Evolutionary conservation across 2,888 invertebrate species (phyloP), one percentile per base, ranked within the genome.

Genomic region (Ctenicera cuprea): DNA sequence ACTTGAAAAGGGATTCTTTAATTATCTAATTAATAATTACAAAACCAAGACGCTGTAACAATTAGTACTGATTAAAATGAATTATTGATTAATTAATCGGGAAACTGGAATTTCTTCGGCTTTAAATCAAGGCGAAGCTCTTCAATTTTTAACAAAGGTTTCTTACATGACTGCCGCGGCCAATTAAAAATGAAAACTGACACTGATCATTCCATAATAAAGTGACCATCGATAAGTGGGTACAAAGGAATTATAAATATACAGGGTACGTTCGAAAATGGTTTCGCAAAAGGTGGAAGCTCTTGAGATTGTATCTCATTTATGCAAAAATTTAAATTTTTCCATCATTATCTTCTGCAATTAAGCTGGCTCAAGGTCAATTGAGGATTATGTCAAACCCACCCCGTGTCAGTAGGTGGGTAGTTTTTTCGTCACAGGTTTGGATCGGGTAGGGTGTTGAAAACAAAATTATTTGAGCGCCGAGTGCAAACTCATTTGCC

Each of bases 11-110:
- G 59, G 18, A 26, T n/a, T 14, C 26, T 7, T 38, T 38, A n/a
- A n/a, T 59, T 59, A 54, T 54, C n/a, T 26, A 59, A 59, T 37
- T 59, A 22, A 59, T 38, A 59, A 59, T 38, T 38, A 59, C 16
- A 38, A 38, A 38, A 37, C 3, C 14, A 22, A 59, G 20, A 20
- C 7, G 18, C 20, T 37, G 18, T 20, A 18, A 38, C 38, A 59
- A 59, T 38, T 59, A 38, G 38, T 20, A 20, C 12, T 8, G 38
- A 59, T 59, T 38, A 38, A 59, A 59, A 59, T 38, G 20, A 59
- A 22, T 20, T 59, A 59, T 38, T 20, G 57, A 59, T 38, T 59
- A 59, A 59, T 59, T 59, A 22, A 20, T 38, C 12, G 38, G 14
- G 33, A 33, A 33, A 52, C 26, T 30, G 12, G 30, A 30, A 52